Base-by-base conservation (phyloP, 2,797 vertebrate species). In the Darevskia nairensis region DNA sequence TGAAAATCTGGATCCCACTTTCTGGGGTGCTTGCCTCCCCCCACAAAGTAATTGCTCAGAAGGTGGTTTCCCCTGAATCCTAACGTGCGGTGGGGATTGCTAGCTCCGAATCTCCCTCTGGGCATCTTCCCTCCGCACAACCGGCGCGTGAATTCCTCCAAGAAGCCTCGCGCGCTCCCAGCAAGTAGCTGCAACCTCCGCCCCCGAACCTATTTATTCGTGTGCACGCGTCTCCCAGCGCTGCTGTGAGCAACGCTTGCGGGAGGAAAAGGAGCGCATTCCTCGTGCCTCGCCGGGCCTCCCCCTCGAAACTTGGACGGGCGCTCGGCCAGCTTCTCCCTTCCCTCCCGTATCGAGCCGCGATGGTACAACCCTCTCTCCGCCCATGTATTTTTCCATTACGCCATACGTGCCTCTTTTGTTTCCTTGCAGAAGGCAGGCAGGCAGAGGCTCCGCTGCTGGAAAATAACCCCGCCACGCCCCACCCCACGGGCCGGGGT, bases 301-400 rank as follows among this genome's bases (percentile, higher is more conserved):
- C 41, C 7, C 23, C 35, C 41, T 66, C 25, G 13, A 23, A 19
- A 50, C 23, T 9, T 3, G 32, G 46, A 39, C 21, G 6, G 44
- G 3, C 9, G 32, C 2, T 35, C 17, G 11, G 50, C 5, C 39
- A 4, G n/a, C 46, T 46, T 81, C 80, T 81, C 59, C 13, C 61
- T 46, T 11, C 17, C 27, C 78, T 29, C 85, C 27, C 69, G 2
- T 35, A 35, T 35, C 71, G 25, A n/a, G 76, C 75, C 11, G 61
- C 25, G 66, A 41, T 86, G 84, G 75, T 25, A 9, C 75, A 19
- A 29, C 61, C 82, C n/a, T 8, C 17, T 25, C 25, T 59, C 55
- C 87, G 2, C 25, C n/a, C 17, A 1, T 17, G 89, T 74, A 55
- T 86, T 88, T 90, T 90, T 88, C 86, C 89, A 90, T 82, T 0